These are phyloP conservation scores for Corynorhinus townsendii DNA, from an alignment of 2,113 vertebrate species.

Conservation along the genomic window DNA sequence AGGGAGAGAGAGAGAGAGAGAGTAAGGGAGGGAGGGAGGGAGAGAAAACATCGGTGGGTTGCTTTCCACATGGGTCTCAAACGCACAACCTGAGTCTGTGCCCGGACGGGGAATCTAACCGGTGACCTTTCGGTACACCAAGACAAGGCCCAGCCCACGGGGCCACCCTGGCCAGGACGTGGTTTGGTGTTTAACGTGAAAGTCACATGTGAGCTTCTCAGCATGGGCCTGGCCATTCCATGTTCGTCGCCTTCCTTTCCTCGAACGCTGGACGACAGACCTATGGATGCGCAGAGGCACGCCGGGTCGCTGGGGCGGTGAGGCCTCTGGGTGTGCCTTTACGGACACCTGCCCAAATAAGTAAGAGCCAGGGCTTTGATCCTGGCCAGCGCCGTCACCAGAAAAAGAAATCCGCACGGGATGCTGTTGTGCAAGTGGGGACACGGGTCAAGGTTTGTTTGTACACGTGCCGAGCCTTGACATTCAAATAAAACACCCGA, in stretches of 20 bases:
- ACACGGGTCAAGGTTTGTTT: no score
- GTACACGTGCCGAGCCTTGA: background rate
- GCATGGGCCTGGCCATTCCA: background rate
- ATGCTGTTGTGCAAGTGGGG: background rate
- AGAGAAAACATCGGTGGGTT: background rate
- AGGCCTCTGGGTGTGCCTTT: background rate
- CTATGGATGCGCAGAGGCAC: fast-evolving
- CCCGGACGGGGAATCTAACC: background rate
- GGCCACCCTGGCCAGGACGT: no score
- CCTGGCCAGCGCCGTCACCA: no score
- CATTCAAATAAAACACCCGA: background rate
- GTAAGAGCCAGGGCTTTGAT: background rate
- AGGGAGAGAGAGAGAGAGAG: background rate
- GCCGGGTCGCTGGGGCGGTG: background rate
- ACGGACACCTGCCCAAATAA: background rate
- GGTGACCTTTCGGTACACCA: background rate
- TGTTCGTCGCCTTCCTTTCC: fast-evolving
- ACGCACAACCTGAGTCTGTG: background rate
- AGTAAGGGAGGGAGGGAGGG: background rate
- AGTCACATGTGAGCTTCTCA: no score
- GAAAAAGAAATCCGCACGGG: background rate
- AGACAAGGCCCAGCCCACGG: no score
- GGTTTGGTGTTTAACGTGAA: background rate
- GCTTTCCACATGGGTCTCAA: background rate
- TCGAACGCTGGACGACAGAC: background rate